Base-by-base conservation (phyloP, 2,888 invertebrate genomes). In the Linnaemya tessellans region DNA sequence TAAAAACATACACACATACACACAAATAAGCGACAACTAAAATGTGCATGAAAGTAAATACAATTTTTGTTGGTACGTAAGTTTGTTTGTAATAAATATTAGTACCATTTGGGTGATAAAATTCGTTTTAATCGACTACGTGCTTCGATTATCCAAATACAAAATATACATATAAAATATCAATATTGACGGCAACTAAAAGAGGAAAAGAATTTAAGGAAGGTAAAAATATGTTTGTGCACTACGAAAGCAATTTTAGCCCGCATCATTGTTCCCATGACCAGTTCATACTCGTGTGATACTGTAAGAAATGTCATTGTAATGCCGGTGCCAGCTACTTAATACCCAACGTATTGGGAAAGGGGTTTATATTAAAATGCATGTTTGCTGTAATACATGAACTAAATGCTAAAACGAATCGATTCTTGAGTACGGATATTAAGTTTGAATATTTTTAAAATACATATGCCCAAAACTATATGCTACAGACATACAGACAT, bases 41-140 rank as follows among this genome's bases (percentile, higher is more conserved):
- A n/a, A n/a, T 30, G 30, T 30, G 30, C 30, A 30, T 30, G 30
- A 3, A 5, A 30, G 30, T n/a, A n/a, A n/a, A n/a, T n/a, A n/a
- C n/a, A n/a, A n/a, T n/a, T n/a, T n/a, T n/a, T n/a, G n/a, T n/a
- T n/a, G n/a, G n/a, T n/a, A n/a, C n/a, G n/a, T n/a, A 58, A n/a
- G 30, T 30, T 2, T 25, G 15, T 56, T 10, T 56, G 15, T 54
- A 58, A 4, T n/a, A n/a, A 8, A 30, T 58, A 30, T 58, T 30
- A 58, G 30, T 58, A 58, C n/a, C 58, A 30, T 30, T 80, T 70
- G 51, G 81, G 84, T 84, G 84, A 84, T 74, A 81, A 84, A 84
- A 84, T 79, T 84, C 74, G 49, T 84, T 84, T 79, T 84, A 84
- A 84, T 81, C 81, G 74, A 84, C 30, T 84, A 84, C 84, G 81